A percentile compares a stretch with the other conserved stretches of the same genome.
Conservation (phyloP, 2,797 vertebrate genomes). For the Eupleurogrammus muticus region DNA sequence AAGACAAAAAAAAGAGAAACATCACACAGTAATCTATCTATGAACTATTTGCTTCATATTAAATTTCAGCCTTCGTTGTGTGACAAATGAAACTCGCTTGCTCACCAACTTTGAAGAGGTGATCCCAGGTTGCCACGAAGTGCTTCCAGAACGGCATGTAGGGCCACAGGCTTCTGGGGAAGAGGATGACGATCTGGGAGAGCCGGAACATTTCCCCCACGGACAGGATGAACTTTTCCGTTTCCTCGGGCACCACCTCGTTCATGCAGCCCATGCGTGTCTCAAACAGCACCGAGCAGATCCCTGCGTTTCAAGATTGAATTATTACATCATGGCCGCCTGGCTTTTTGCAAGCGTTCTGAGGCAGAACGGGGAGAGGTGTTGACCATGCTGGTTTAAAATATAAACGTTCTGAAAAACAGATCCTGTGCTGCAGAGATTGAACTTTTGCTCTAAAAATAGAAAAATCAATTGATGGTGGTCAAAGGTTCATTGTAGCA, state of each 20-base stretch:
- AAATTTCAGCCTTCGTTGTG: not conserved
- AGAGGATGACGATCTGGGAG: slow-evolving; percentile 76
- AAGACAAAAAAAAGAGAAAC: too few species aligned
- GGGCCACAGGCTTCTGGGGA: slow-evolving; percentile 81
- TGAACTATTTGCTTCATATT: not conserved
- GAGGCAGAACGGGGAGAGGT: not conserved
- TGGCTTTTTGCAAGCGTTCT: not conserved
- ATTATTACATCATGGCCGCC: not conserved
- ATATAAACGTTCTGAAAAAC: too few species aligned
- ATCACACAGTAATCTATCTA: too few species aligned
- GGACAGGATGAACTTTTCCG: slow-evolving; percentile 83
- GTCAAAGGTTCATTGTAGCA: too few species aligned
- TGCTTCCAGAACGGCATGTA: slow-evolving; percentile 82
- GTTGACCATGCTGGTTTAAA: too few species aligned
- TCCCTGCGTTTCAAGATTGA: slow-evolving; percentile 63
- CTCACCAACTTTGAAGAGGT: slow-evolving; percentile 85
- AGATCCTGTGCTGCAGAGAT: too few species aligned
- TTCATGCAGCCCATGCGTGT: slow-evolving; percentile 84
- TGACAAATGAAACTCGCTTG: not conserved
- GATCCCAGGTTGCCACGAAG: slow-evolving; percentile 83
- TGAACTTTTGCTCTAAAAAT: too few species aligned
- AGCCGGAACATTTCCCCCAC: slow-evolving; percentile 86
- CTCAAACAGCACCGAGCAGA: slow-evolving; percentile 85
- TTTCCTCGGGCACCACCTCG: slow-evolving; percentile 80
- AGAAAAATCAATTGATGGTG: too few species aligned